These are phyloP conservation scores for Chaitophorus viminalis DNA, from an alignment of 2,888 invertebrate genomes.

Conservation along the genomic window DNA sequence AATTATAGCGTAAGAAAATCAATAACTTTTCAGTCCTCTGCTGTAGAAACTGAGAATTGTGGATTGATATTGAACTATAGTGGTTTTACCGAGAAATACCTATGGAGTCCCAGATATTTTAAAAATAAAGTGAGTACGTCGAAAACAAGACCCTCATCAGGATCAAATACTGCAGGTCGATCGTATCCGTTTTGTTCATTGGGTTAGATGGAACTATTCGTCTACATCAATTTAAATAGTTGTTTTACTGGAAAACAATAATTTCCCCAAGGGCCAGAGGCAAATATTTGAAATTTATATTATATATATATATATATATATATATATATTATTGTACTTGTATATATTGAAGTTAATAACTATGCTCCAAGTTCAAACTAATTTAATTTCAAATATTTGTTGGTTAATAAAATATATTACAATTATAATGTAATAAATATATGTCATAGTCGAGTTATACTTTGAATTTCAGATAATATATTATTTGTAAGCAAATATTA, in stretches of 20 bases:
- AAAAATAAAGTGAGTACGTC: neutral
- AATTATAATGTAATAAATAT: too few relatives aligned
- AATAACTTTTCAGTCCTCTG: neutral
- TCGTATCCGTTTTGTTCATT: neutral
- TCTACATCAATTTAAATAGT: conserved; percentile 12
- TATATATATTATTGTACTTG: too few relatives aligned
- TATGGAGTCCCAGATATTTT: neutral
- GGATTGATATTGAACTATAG: neutral
- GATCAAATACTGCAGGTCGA: neutral
- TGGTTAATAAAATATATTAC: too few relatives aligned
- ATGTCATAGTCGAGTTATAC: too few relatives aligned
- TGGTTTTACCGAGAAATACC: neutral
- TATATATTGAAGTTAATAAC: too few relatives aligned
- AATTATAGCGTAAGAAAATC: neutral
- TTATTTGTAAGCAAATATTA: too few relatives aligned
- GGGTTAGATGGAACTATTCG: neutral
- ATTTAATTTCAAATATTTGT: neutral
- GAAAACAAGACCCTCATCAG: neutral
- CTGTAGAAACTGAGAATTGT: neutral
- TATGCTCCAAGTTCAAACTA: neutral
- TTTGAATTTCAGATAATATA: too few relatives aligned
- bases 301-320: neutral
- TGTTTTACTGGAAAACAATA: conserved; percentile 16
- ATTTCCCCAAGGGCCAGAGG: conserved; percentile 11
- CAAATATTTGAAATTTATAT: neutral